These are phyloP conservation scores for Hylomyscus alleni DNA, from an alignment of 2,797 vertebrate genomes.

Conservation along the genomic window DNA sequence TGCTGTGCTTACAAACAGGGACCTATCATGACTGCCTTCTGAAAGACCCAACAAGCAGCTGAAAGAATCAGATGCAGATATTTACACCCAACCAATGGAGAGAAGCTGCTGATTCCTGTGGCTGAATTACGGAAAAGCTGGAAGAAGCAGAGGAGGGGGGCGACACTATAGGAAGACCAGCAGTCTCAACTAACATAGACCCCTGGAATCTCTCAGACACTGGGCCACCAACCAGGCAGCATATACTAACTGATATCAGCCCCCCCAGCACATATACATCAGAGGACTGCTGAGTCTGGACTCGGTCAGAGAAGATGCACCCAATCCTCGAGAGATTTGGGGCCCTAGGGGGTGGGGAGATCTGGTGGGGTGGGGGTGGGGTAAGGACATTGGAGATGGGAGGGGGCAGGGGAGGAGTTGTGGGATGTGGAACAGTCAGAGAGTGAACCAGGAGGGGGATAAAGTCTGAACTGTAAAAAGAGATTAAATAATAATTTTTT, in stretches of 20 bases:
- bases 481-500: not conserved
- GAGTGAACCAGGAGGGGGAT: not conserved
- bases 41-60: not conserved
- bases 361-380: no score
- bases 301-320: not conserved
- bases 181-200: no score
- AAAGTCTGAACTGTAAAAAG: not conserved
- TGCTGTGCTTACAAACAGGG: not conserved
- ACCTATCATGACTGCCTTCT: no score
- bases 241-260: not conserved
- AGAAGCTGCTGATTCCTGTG: not conserved
- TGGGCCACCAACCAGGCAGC: no score
- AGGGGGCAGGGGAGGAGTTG: not conserved
- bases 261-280: not conserved
- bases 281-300: not conserved
- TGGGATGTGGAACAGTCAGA: not conserved
- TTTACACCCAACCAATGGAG: not conserved
- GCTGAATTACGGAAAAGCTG: no score
- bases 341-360: not conserved
- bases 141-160: no score
- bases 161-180: no score
- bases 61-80: not conserved
- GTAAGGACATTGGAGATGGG: not conserved
- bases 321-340: not conserved
- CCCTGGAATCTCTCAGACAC: no score